phyloP scores from a whole-genome alignment of 1,140 invertebrate genomes.

The Euwallacea similis region DNA sequence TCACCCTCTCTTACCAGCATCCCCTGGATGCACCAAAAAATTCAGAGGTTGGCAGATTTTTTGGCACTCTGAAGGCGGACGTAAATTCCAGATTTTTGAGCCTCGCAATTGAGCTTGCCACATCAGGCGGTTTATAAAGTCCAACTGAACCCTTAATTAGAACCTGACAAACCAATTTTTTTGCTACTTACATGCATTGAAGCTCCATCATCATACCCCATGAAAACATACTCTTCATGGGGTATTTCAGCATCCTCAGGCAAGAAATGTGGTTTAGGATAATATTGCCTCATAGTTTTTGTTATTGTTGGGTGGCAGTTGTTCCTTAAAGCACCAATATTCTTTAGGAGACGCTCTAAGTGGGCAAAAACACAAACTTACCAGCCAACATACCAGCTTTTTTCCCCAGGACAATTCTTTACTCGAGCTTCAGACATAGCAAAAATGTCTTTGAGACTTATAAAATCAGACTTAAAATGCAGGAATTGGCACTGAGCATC shows the following conservation, averaged over 20 bases:
- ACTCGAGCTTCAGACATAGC: conserved; percentile 70
- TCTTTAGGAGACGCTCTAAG: not conserved
- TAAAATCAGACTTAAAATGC: conserved; percentile 84
- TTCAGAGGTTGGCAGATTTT: conserved; percentile 70
- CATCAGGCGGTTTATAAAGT: conserved; percentile 87
- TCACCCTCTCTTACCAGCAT: conserved; percentile 69
- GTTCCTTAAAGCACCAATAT: conserved; percentile 60
- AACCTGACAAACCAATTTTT: no score
- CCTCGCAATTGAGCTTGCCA: conserved; percentile 93
- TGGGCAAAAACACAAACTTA: conserved; percentile 57
- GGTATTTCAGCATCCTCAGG: conserved; percentile 86
- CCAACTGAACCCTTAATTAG: conserved; percentile 66
- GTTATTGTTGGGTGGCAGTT: conserved; percentile 84
- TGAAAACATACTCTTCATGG: conserved; percentile 90
- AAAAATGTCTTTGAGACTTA: conserved; percentile 76
- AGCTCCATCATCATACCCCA: conserved; percentile 89
- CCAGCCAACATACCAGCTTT: conserved; percentile 92
- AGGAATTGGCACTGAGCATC: conserved; percentile 87
- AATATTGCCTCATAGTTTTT: conserved; percentile 75
- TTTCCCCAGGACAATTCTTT: conserved; percentile 61
- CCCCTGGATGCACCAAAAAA: conserved; percentile 81
- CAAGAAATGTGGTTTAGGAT: conserved; percentile 82
- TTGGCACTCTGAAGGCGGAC: conserved; percentile 88
- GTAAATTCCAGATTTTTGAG: conserved; percentile 81
- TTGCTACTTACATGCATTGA: conserved; percentile 83